Base-by-base conservation (phyloP, 2,113 vertebrate species). In the Seriola aureovittata region DNA sequence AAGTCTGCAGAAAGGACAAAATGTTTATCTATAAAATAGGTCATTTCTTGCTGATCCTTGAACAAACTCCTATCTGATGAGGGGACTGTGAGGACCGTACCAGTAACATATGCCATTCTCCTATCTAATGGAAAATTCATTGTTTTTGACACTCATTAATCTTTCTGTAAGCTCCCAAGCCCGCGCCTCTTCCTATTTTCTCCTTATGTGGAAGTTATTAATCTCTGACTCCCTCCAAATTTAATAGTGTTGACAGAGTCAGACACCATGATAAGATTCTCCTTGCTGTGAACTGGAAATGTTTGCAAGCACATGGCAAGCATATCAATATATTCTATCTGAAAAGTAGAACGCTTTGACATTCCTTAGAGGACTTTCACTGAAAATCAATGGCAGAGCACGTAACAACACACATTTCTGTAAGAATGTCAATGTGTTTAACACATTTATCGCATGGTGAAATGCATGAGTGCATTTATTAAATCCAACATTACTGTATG, bases 231-330 rank as follows among this genome's bases (percentile, higher is more conserved):
- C 78, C 71, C 81, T 85, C 72, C 64, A 89, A 93, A 93, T 94
- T 79, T 94, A 94, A 93, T 90, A 93, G 88, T 92, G 90, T 94
- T 94, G 92, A 94, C 93, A 93, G 91, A 94, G 92, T 93, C 93
- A 92, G 86, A 88, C 87, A 84, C 77, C 71, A 76, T 91, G 93
- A 95, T 95, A 94, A 95, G 93, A 94, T 90, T 93, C 89, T 92
- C 90, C 88, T 93, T 90, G 91, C 93, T 88, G 88, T 92, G 82
- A 92, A 94, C 86, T 73, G 91, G 85, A 91, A 91, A 93, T 92
- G 81, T 89, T 90, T 90, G 89, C 89, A 63, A 83, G 84, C 75
- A 78, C 91, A 90, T 73, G 85, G 81, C 84, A 81, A 76, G 93
- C 92, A 94, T 93, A 93, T 92, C 93, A 94, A 94, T 93, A 80